Conservation (phyloP, 2,797 vertebrate genomes). For the Myripristis murdjan region DNA sequence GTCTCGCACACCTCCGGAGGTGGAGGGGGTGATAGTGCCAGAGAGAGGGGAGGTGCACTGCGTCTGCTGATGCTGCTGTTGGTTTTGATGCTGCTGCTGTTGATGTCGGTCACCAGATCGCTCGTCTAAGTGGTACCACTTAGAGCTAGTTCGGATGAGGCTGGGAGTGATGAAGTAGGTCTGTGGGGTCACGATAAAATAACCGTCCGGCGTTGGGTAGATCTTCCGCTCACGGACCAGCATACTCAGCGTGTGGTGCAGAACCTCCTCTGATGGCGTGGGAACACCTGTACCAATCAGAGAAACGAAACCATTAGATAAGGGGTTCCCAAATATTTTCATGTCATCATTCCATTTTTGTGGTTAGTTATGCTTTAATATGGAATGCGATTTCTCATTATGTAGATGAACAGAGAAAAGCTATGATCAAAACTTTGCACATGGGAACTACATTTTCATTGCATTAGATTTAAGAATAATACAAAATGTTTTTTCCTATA, state of each 20-base stretch:
- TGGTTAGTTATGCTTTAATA: no score
- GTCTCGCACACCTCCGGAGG: constrained; percentile 93
- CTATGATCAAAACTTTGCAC: no score
- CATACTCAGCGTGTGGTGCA: constrained; percentile 96
- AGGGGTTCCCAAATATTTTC: background rate
- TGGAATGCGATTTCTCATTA: no score
- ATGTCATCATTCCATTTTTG: no score
- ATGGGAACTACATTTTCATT: no score
- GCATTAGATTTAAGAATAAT: no score
- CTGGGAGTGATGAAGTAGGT: constrained; percentile 99
- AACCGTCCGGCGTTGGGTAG: constrained; percentile 96
- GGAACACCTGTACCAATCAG: constrained; percentile 89
- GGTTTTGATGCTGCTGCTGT: constrained; percentile 72
- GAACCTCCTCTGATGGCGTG: constrained; percentile 96
- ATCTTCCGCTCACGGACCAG: constrained; percentile 98
- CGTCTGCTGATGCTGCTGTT: constrained; percentile 79
- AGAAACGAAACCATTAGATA: constrained; percentile 14
- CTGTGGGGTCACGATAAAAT: constrained; percentile 98
- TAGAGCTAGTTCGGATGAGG: constrained; percentile 97
- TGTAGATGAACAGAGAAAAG: no score
- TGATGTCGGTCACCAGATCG: constrained; percentile 90
- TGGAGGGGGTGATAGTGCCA: constrained; percentile 94
- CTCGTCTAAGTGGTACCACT: constrained; percentile 99
- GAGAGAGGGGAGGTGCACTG: constrained; percentile 97
- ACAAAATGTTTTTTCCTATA: no score